A percentile compares a stretch with the other conserved stretches of the same genome.
These are phyloP conservation scores for Platyrinchus mystaceus DNA, from an alignment of 2,797 vertebrate species.

Conservation along the genomic window DNA sequence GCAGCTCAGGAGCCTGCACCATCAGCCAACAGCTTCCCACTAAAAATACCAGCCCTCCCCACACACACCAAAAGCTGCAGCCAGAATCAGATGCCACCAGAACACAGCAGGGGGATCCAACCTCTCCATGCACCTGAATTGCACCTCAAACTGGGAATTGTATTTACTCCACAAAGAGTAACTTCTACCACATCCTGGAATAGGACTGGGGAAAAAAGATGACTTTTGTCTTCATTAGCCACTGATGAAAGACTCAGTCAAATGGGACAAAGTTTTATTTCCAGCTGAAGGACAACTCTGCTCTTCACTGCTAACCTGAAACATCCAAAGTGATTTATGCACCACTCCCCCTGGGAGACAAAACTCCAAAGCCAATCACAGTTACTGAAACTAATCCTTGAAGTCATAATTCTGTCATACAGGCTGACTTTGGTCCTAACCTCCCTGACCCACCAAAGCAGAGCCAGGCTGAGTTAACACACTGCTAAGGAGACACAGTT, in stretches of 20 bases:
- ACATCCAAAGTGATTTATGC: background rate
- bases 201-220: background rate
- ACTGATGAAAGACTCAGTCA: background rate
- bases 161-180: background rate
- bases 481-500: too few relatives aligned
- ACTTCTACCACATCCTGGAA: background rate
- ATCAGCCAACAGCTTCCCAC: background rate
- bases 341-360: background rate
- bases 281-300: background rate
- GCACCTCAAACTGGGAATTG: background rate
- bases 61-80: background rate
- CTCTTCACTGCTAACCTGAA: background rate
- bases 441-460: background rate
- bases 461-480: background rate
- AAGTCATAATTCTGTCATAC: background rate
- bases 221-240: background rate
- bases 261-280: background rate
- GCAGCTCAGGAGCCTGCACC: background rate
- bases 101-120: background rate
- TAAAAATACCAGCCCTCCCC: background rate
- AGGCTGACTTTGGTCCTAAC: background rate
- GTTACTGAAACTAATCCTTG: background rate
- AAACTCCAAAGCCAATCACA: background rate
- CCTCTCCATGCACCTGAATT: background rate
- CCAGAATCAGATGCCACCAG: background rate